Base-by-base conservation (phyloP, 2,797 vertebrate species). In the Percopsis omiscomaycus region DNA sequence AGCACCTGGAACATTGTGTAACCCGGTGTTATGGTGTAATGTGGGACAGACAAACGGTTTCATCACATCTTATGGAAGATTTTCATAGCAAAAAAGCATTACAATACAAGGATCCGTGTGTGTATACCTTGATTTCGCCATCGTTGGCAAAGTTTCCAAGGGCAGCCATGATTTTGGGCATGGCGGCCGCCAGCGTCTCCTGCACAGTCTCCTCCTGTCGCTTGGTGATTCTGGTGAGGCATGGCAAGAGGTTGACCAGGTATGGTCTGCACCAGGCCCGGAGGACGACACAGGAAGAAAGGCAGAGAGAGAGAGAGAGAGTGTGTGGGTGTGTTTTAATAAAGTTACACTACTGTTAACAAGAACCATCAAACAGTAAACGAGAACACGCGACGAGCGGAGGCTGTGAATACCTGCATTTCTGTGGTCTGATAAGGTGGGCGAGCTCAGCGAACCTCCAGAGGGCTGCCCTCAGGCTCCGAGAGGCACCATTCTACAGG, bases 361-460 rank as follows among this genome's bases (percentile, higher is more conserved):
- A 44, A 47, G 22, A 59, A 2, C 22, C 45, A 48, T 11, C 11
- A 46, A 1, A 3, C 3, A 10, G 22, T 11, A 42, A 15, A 28
- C 46, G 44, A 11, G 3, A 59, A 27, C 0, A 32, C 14, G 4
- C 47, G n/a, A 42, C 9, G 47, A 15, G 47, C 11, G 12, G 32
- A 11, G 11, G 5, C 16, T 52, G 45, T 49, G n/a, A 46, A 28
- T 83, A 99, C 98, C 97, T 97, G 96, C 97, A 99, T 79, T 99
- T 99, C 80, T 98, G 97, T n/a, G 97, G 98, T 61, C 96, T 93
- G 71, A 99, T 95, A 64, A 99, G 93, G 79, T 99, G 98, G 44
- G 96, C 93, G 45, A 99, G 95, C 87, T 98, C 97, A 49, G 96
- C 97, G 88, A 99, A 99, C 78, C 96, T 93, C 97, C 97, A 99